phyloP scores from a whole-genome alignment of 2,113 vertebrate species.

The Nicator chloris region DNA sequence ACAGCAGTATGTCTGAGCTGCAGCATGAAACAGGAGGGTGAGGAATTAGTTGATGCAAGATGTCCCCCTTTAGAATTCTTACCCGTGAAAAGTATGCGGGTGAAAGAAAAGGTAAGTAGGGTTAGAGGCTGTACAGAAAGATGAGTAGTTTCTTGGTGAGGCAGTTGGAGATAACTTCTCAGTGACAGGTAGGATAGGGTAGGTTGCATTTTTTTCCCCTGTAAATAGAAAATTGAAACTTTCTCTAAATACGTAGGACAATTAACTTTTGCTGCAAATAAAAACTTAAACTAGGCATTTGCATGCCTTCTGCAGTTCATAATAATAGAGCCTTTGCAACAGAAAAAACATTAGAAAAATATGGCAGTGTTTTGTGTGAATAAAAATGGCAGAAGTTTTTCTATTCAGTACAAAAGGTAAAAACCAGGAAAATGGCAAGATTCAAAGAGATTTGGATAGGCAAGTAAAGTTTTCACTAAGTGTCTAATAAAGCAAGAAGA shows the following conservation, averaged over 20 bases:
- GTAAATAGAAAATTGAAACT: neutral
- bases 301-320: neutral
- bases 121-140: neutral
- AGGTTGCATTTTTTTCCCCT: neutral
- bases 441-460: neutral
- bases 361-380: neutral
- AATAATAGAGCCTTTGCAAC: neutral
- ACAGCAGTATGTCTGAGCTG: neutral
- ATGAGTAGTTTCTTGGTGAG: neutral
- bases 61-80: neutral
- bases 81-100: neutral
- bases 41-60: neutral
- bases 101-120: neutral
- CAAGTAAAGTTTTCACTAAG: neutral
- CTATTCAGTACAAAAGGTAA: neutral
- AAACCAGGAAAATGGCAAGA: neutral
- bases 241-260: neutral
- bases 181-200: neutral
- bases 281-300: neutral
- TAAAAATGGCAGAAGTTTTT: neutral
- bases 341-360: neutral
- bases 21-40: neutral
- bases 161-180: neutral
- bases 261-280: neutral
- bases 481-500: neutral